Evolutionary conservation across 2,113 vertebrate genomes (phyloP), one percentile per base, ranked within the genome.

Genomic region (Taurulus bubalis): DNA sequence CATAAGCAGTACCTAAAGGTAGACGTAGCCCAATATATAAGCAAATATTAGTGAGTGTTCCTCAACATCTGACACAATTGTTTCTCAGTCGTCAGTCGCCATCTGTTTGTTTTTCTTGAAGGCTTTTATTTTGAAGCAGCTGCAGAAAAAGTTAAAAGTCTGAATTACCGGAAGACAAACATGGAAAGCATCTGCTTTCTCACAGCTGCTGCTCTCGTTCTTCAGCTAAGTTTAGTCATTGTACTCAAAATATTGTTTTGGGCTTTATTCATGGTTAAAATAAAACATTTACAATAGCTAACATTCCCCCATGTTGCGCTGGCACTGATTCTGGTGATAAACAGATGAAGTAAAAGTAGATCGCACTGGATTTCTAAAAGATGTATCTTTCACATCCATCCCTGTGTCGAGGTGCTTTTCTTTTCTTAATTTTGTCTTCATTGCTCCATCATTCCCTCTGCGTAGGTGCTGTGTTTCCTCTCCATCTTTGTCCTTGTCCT

Each of bases 51-150:
- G 26, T 32, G 11, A 59, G 56, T 56, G 22, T 64, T 38, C 11
- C 55, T 49, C 30, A 65, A 28, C 30, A 30, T 66, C 76, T 30
- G 12, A 73, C 77, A 42, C 28, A 47, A 55, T 76, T 76, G 24
- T 40, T 83, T 81, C 64, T 49, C 65, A 63, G 72, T 74, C 64
- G 75, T 89, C 83, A 68, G 74, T 40, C 3, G 11, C 76, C 87
- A 80, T 90, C 70, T 90, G 85, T 76, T 90, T 85, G 69, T 79
- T 76, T 86, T 69, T 77, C 68, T 77, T 45, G 66, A 72, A 70
- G 77, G 62, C 65, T 85, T 85, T 90, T 80, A 74, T 85, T 80
- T 80, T 75, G 81, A 87, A 85, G 78, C 90, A 90, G 90, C 86
- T 84, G 88, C 71, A 68, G 56, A 89, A 87, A 84, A 51, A 45